Evolutionary conservation across 2,113 vertebrate species (phyloP).

Genomic region (Raja brachyura): DNA sequence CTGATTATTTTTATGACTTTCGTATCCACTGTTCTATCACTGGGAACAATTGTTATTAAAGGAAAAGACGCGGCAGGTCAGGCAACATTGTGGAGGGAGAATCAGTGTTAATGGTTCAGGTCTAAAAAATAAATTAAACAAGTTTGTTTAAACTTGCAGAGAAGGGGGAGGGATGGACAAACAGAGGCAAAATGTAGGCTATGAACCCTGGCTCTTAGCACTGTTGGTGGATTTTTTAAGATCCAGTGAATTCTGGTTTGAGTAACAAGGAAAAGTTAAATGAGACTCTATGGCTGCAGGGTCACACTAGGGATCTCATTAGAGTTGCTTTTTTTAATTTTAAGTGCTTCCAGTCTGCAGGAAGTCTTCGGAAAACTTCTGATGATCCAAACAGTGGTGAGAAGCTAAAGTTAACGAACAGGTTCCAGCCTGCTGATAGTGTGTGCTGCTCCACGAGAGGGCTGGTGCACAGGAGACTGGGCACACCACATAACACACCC

Average conservation of each 20-base stretch:
- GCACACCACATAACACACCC: background rate
- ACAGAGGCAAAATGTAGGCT: background rate
- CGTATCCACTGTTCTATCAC: no score
- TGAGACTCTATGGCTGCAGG: background rate
- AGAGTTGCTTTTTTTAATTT: background rate
- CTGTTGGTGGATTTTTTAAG: background rate
- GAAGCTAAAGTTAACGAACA: slow-evolving; percentile 5
- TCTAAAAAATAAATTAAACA: no score
- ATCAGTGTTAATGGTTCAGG: no score
- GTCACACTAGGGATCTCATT: background rate
- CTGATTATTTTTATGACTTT: no score
- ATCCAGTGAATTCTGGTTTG: background rate
- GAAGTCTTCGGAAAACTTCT: background rate
- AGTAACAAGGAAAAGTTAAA: background rate
- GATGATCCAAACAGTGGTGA: background rate
- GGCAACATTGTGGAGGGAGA: no score
- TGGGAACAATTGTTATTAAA: no score
- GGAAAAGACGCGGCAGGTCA: no score
- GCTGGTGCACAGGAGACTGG: background rate
- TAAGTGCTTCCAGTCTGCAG: background rate
- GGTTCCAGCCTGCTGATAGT: background rate
- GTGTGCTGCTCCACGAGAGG: background rate
- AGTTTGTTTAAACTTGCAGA: no score
- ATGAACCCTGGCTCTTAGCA: background rate
- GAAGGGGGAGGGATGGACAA: no score